A percentile compares a stretch with the other conserved stretches of the same genome.
These are phyloP conservation scores for Charadrius vociferus DNA, from an alignment of 2,113 vertebrate genomes.

Conservation along the genomic window DNA sequence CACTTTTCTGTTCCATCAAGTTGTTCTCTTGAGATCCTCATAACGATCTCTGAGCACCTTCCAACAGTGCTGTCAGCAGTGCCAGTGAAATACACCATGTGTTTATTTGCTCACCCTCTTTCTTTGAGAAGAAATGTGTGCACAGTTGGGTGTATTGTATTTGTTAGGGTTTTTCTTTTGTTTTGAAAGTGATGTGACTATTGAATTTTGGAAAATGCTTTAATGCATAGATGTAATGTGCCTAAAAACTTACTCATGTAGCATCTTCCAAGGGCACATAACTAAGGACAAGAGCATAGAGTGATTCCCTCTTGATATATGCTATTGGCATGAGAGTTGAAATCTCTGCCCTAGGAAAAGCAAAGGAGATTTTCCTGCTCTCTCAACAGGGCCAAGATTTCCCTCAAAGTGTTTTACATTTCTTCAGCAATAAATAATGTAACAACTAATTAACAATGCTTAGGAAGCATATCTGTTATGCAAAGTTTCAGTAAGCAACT, in stretches of 20 bases:
- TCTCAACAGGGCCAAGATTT: not conserved
- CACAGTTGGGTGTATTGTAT: not conserved
- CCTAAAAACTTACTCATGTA: not conserved
- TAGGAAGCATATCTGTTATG: not conserved
- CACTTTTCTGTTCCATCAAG: not conserved
- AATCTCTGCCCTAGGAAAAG: not conserved
- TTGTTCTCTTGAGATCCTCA: not conserved
- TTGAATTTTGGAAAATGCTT: not conserved
- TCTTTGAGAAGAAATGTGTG: not conserved
- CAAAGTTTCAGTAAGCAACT: not conserved
- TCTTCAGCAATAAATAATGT: not conserved
- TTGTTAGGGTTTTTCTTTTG: not conserved
- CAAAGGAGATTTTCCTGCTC: not conserved
- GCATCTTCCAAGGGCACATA: not conserved
- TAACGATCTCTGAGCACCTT: not conserved
- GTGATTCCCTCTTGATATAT: not conserved
- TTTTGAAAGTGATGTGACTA: not conserved
- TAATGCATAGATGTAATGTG: not conserved
- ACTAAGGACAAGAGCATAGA: not conserved
- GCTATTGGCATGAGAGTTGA: not conserved
- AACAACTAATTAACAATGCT: not conserved
- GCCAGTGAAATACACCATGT: not conserved
- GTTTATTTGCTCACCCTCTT: not conserved
- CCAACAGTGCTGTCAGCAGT: not conserved
- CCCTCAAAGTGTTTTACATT: not conserved